Evolutionary conservation across 2,113 vertebrate genomes (phyloP), one percentile per base, ranked within the genome.

Genomic region (Tachuris rubrigastra): DNA sequence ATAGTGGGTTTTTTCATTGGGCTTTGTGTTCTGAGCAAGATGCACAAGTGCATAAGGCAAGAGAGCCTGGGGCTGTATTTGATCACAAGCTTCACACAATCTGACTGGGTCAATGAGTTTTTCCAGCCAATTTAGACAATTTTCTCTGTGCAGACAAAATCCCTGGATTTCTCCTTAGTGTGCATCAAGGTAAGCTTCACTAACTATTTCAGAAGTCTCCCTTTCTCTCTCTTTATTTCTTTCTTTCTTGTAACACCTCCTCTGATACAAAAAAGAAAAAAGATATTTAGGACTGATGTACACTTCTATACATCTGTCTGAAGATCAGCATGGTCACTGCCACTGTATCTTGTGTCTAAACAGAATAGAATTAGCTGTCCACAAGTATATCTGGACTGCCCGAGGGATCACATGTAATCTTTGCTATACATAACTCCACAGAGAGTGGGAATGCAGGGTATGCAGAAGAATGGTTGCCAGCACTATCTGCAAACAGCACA

Each of bases 81-180:
- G 77, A 91, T 85, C 30, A 2, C 58, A 85, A 89, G 37, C 71
- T 75, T 65, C 74, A 76, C 66, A 55, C 39, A 84, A 17, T 77
- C 65, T 91, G 66, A 52, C 65, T 85, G 84, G 35, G 81, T 93
- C 91, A 95, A 67, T 91, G 89, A 80, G 46, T 73, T 94, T 91
- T 96, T 96, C 77, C 75, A 85, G 80, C 73, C 53, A 75, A 84
- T 90, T 92, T 89, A 84, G 69, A 69, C 37, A n/a, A 73, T 79
- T 85, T 96, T 91, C 49, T 93, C 31, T 76, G 37, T 92, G 41
- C 60, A 76, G 60, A 87, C 11, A 74, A 87, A 89, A 94, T 73
- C 37, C n/a, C n/a, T 65, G 53, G 24, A 37, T 89, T 95, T 91
- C 66, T 78, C 10, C 44, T 89, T 59, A 33, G 23, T 62, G 25